Percentiles rank a stretch among this genome's conserved stretches.
phyloP scores from a whole-genome alignment of 2,113 vertebrate species.

The Triplophysa dalaica region DNA sequence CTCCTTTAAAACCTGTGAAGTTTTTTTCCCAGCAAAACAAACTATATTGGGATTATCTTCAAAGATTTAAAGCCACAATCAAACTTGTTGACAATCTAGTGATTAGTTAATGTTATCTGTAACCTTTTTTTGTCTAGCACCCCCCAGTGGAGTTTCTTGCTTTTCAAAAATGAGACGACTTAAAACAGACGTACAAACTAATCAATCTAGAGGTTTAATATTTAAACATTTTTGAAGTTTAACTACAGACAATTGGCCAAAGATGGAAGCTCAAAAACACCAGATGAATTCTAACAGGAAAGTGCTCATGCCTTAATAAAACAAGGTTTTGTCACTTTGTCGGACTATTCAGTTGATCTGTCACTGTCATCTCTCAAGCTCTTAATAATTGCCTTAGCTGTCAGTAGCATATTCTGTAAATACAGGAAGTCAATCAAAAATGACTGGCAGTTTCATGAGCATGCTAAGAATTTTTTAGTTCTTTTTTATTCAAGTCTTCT shows the following conservation, averaged over 20 bases:
- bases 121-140: too few species aligned
- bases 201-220: not conserved
- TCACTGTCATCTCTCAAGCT: slow-evolving; percentile 29
- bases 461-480: not conserved
- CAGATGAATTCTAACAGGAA: not conserved
- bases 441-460: slow-evolving; percentile 11
- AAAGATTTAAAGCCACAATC: too few species aligned
- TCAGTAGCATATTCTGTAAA: slow-evolving; percentile 34
- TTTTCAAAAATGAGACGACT: too few species aligned
- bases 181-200: too few species aligned
- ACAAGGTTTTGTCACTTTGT: slow-evolving; percentile 10
- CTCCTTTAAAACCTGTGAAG: too few species aligned
- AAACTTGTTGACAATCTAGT: too few species aligned
- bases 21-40: too few species aligned
- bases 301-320: not conserved
- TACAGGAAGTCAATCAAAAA: slow-evolving; percentile 46
- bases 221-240: not conserved
- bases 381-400: slow-evolving; percentile 29
- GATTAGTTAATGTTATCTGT: too few species aligned
- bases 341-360: not conserved
- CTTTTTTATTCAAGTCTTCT: slow-evolving; percentile 27
- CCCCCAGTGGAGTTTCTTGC: too few species aligned
- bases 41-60: too few species aligned
- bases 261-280: not conserved
- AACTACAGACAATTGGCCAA: not conserved